These are phyloP conservation scores for Macquaria australasica DNA, from an alignment of 2,113 vertebrate genomes.

Conservation along the genomic window DNA sequence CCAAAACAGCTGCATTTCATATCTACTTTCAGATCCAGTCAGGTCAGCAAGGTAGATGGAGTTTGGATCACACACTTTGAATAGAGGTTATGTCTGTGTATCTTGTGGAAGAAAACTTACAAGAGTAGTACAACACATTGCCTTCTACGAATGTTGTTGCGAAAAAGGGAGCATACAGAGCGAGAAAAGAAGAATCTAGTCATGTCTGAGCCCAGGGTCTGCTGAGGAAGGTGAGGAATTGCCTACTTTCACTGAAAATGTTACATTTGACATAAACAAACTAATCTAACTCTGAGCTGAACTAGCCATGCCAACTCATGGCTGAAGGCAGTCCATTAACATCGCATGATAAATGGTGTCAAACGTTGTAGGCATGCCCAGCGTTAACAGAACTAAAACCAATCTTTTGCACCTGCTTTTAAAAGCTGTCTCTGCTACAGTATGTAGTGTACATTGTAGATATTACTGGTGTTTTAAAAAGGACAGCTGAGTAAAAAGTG, in stretches of 20 bases:
- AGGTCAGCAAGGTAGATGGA: neutral
- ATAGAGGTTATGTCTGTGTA: no score
- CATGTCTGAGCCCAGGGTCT: neutral
- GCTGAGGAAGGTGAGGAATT: neutral
- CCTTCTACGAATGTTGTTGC: neutral
- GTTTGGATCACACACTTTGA: neutral
- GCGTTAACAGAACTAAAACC: constrained; percentile 8
- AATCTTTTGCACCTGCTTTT: neutral
- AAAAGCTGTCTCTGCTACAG: neutral
- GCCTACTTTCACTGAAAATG: neutral
- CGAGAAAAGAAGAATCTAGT: neutral
- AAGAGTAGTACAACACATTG: neutral
- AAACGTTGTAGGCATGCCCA: neutral
- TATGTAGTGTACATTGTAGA: no score
- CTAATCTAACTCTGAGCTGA: neutral
- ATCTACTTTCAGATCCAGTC: neutral
- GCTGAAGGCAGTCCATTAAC: constrained; percentile 29
- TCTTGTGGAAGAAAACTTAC: neutral
- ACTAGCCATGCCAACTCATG: neutral
- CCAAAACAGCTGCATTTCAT: neutral
- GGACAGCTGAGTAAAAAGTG: neutral
- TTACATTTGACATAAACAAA: neutral
- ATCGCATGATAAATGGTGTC: neutral
- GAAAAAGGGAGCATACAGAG: neutral
- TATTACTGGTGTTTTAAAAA: neutral